These are phyloP conservation scores for Drosophila demipolita DNA, from an alignment of 2,888 invertebrate species.

Conservation along the genomic window DNA sequence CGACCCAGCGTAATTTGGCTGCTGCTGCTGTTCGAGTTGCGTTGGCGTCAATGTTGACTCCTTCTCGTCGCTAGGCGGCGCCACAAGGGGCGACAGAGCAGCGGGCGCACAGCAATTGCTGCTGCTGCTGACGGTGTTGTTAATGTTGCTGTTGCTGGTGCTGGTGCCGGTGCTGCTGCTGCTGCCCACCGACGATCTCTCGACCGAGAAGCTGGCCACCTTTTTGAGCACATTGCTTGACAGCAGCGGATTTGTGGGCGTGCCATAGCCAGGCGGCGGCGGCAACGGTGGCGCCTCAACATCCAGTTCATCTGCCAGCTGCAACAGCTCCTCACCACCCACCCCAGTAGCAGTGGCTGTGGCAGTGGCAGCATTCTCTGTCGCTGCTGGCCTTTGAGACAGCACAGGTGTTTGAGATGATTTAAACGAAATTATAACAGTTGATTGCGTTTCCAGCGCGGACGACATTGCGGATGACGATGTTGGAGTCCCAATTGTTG, in stretches of 20 bases:
- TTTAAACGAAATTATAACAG: slow-evolving; percentile 85
- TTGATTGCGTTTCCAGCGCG: slow-evolving; percentile 84
- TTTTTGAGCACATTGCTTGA: slow-evolving; percentile 92
- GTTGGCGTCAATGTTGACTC: slow-evolving; percentile 61
- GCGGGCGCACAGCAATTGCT: slow-evolving; percentile 14
- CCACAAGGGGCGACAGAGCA: slow-evolving; percentile 78
- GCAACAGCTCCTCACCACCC: slow-evolving; percentile 9
- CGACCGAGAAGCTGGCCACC: slow-evolving; percentile 93
- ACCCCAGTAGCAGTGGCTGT: slow-evolving; percentile 24
- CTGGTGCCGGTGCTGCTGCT: neutral
- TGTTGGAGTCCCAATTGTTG: slow-evolving; percentile 23
- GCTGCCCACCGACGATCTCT: slow-evolving; percentile 86
- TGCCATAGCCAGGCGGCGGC: slow-evolving; percentile 67
- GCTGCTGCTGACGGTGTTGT: slow-evolving; percentile 8
- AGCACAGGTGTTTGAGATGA: slow-evolving; percentile 84
- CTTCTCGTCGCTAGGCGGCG: slow-evolving; percentile 40
- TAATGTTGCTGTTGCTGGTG: slow-evolving; percentile 7
- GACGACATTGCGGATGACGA: slow-evolving; percentile 66
- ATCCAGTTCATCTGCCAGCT: slow-evolving; percentile 27
- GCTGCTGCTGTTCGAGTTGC: slow-evolving; percentile 37
- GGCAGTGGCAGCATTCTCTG: slow-evolving; percentile 13
- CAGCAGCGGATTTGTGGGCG: slow-evolving; percentile 69
- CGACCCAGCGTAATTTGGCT: slow-evolving; percentile 49
- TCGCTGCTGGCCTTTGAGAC: slow-evolving; percentile 61
- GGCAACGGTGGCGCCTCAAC: slow-evolving; percentile 55